phyloP scores from a whole-genome alignment of 2,888 invertebrate species.

The Himalopsyche tibetana region DNA sequence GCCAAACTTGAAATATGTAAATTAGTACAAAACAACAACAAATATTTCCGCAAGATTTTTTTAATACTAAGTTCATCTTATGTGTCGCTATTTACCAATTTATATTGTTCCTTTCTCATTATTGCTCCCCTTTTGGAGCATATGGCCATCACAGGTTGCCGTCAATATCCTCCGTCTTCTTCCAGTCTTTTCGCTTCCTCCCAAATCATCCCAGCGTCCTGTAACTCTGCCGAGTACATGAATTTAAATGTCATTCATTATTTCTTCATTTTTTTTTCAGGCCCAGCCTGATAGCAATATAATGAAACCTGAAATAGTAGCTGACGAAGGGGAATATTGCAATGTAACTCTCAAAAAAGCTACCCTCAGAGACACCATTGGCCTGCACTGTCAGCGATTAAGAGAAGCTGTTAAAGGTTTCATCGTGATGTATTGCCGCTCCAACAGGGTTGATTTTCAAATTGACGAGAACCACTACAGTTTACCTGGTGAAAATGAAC shows the following conservation, averaged over 20 bases:
- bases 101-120: not conserved
- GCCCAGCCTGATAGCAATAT: conserved; percentile 60
- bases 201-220: no score
- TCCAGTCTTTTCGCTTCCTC: no score
- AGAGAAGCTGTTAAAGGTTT: conserved; percentile 88
- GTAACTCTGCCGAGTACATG: no score
- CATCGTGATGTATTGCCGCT: conserved; percentile 90
- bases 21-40: no score
- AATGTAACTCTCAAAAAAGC: conserved; percentile 80
- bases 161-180: no score
- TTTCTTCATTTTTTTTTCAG: conserved; percentile 49
- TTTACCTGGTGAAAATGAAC: conserved; percentile 72
- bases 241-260: no score
- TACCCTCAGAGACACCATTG: conserved; percentile 79
- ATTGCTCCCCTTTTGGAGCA: not conserved
- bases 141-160: not conserved
- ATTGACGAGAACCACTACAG: conserved; percentile 79
- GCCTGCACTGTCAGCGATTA: conserved; percentile 83
- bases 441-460: conserved; percentile 90
- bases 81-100: not conserved
- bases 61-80: no score
- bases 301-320: conserved; percentile 79
- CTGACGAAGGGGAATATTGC: conserved; percentile 84
- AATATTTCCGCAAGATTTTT: no score
- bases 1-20: no score